Evolutionary conservation across 23 tunicate genomes (phyloP).

Genomic region (Halocynthia roretzi): DNA sequence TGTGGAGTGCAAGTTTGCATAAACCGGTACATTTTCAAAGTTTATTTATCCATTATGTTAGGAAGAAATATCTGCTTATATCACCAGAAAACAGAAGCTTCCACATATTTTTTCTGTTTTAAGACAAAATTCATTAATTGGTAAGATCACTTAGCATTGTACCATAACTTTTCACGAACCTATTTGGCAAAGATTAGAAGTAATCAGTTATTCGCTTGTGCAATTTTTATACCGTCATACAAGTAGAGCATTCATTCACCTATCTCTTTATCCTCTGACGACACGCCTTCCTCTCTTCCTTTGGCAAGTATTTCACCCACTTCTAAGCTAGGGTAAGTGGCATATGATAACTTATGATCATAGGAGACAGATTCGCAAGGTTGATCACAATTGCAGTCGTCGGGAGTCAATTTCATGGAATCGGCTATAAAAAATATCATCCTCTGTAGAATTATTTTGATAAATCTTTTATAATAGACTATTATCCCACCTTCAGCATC

Average conservation of each 20-base stretch:
- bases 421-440: not conserved
- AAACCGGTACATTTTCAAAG: no score
- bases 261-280: not conserved
- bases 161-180: no score
- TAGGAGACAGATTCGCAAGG: conserved; percentile 29
- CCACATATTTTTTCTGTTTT: no score
- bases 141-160: no score
- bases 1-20: no score
- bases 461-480: not conserved
- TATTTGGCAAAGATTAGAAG: no score
- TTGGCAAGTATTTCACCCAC: conserved; percentile 26
- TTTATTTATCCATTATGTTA: no score
- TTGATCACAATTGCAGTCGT: conserved; percentile 30
- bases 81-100: no score
- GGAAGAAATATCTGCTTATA: no score
- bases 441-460: not conserved
- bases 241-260: not conserved
- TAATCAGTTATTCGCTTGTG: no score
- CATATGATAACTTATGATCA: conserved; percentile 23
- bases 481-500: conserved; percentile 36
- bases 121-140: no score
- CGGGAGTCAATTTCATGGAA: conserved; percentile 11
- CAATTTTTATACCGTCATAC: no score
- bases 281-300: not conserved
- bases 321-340: conserved; percentile 40